phyloP scores from a whole-genome alignment of 2,888 invertebrate genomes.

The Drosophila yooni region DNA sequence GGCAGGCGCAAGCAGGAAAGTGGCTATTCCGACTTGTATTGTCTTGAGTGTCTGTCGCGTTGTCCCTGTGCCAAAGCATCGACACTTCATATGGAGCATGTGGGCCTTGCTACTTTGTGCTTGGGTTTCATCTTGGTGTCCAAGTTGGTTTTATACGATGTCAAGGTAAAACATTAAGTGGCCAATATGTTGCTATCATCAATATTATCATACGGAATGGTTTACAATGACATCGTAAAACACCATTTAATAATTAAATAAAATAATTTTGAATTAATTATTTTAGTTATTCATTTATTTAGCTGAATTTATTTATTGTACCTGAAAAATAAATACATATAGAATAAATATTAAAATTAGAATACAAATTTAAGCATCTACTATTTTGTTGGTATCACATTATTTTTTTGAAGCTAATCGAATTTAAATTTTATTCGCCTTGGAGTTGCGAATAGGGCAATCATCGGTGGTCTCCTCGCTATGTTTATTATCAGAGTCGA shows the following conservation, averaged over 20 bases:
- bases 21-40: neutral
- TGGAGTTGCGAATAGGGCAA: constrained; percentile 12
- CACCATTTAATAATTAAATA: neutral
- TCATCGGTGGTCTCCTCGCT: constrained; percentile 70
- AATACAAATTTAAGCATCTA: neutral
- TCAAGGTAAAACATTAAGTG: neutral
- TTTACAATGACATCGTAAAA: neutral
- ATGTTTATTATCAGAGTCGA: constrained; percentile 91
- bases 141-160: neutral
- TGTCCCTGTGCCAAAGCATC: neutral
- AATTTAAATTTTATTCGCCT: constrained; percentile 1
- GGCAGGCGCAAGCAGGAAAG: neutral
- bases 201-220: neutral
- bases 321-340: neutral
- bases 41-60: neutral
- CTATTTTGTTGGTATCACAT: neutral
- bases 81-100: neutral
- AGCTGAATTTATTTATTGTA: too few relatives aligned
- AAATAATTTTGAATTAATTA: neutral
- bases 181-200: neutral
- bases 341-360: neutral
- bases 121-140: neutral
- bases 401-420: neutral
- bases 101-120: neutral
- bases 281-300: neutral